These are phyloP conservation scores for Peromyscus leucopus DNA, from an alignment of 2,113 vertebrate species.

Conservation along the genomic window DNA sequence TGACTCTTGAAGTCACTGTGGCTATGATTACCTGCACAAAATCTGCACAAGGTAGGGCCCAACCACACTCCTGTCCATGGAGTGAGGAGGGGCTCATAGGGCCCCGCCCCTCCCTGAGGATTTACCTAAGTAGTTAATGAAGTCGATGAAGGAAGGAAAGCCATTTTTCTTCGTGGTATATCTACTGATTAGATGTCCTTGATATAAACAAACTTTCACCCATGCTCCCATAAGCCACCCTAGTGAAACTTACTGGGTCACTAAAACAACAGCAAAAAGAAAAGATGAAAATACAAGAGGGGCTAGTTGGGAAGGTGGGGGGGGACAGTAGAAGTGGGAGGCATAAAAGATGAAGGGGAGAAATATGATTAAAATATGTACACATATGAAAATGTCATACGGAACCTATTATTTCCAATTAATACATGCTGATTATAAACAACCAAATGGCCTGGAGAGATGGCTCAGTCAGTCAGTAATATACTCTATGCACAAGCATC, in stretches of 20 bases:
- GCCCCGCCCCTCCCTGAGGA: neutral
- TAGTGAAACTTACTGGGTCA: neutral
- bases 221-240: neutral
- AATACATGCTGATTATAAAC: neutral
- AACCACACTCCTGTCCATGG: neutral
- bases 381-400: neutral
- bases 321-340: neutral
- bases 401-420: neutral
- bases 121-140: neutral
- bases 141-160: neutral
- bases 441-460: neutral
- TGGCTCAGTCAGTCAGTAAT: neutral
- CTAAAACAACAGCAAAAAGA: neutral
- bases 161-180: neutral
- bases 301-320: neutral
- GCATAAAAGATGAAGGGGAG: neutral
- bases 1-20: neutral
- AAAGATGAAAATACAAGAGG: neutral
- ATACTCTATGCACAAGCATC: neutral
- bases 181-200: neutral
- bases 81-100: too few relatives aligned
- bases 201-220: neutral
- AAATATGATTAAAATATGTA: neutral
- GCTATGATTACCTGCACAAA: neutral
- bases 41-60: too few relatives aligned